Conservation (phyloP, 2,888 invertebrate genomes). For the Philonicus albiceps region DNA sequence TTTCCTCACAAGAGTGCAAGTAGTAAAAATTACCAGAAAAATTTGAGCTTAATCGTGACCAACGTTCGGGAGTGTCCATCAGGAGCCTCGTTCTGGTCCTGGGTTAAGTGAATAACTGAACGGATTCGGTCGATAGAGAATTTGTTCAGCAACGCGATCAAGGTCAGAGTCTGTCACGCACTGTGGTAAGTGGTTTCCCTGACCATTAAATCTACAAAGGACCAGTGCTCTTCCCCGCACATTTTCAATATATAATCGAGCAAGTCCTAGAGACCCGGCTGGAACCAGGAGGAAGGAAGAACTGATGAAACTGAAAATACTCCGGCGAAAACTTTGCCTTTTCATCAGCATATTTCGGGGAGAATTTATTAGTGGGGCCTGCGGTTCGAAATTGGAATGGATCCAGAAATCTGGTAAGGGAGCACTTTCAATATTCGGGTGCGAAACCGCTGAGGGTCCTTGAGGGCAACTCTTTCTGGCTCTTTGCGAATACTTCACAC, state of each 20-base stretch:
- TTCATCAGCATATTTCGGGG: neutral
- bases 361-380: conserved; percentile 6
- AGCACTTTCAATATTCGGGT: neutral
- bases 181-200: neutral
- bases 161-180: conserved; percentile 19
- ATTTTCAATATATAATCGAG: neutral
- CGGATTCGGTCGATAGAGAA: neutral
- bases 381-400: neutral
- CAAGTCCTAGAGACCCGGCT: neutral
- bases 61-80: neutral
- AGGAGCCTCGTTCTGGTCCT: neutral
- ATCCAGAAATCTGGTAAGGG: conserved; percentile 3
- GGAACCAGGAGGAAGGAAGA: neutral
- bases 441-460: neutral
- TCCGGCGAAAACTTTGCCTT: conserved; percentile 4
- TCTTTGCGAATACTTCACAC: neutral
- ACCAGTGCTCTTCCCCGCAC: neutral
- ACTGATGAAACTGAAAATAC: neutral
- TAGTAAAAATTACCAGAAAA: neutral
- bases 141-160: neutral
- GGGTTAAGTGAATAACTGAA: neutral
- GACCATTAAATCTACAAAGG: neutral
- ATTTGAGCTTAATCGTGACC: neutral
- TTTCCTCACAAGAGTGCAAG: neutral
- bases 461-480: neutral